Percentiles rank a stretch among this genome's conserved stretches.
These are phyloP conservation scores for Vicugna pacos DNA, from an alignment of 2,113 vertebrate genomes.

Conservation along the genomic window DNA sequence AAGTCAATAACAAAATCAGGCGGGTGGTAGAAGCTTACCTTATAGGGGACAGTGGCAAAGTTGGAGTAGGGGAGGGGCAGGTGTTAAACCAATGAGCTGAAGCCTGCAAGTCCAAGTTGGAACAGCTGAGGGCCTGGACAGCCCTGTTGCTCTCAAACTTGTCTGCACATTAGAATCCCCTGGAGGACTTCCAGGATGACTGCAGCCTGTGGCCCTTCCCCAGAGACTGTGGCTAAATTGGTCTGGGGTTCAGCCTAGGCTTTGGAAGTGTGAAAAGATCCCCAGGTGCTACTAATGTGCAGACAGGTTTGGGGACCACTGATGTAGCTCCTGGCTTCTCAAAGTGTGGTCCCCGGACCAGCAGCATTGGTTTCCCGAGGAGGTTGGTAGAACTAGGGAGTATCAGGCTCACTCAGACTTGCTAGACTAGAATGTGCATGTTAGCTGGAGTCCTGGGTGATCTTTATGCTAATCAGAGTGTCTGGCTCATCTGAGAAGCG, in stretches of 20 bases:
- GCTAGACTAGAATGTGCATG: neutral
- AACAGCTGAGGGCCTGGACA: neutral
- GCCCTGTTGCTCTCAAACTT: neutral
- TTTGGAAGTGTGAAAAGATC: neutral
- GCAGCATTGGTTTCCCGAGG: neutral
- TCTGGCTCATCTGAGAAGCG: neutral
- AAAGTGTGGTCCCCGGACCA: neutral
- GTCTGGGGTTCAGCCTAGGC: neutral
- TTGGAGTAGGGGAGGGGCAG: too few relatives aligned
- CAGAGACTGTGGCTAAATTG: neutral
- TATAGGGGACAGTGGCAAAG: too few relatives aligned
- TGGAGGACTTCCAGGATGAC: neutral
- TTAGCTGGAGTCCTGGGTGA: neutral
- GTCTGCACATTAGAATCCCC: neutral
- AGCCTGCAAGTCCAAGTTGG: neutral
- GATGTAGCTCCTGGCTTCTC: neutral
- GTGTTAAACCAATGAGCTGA: neutral
- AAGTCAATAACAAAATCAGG: neutral
- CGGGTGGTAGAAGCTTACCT: neutral
- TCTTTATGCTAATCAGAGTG: neutral
- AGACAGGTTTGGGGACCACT: neutral
- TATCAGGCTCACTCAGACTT: neutral
- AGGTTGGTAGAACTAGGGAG: neutral
- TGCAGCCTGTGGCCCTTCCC: neutral
- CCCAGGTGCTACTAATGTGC: neutral